Evolutionary conservation across 2,797 vertebrate genomes (phyloP), one percentile per base, ranked within the genome.

Genomic region (Caiman crocodilus): DNA sequence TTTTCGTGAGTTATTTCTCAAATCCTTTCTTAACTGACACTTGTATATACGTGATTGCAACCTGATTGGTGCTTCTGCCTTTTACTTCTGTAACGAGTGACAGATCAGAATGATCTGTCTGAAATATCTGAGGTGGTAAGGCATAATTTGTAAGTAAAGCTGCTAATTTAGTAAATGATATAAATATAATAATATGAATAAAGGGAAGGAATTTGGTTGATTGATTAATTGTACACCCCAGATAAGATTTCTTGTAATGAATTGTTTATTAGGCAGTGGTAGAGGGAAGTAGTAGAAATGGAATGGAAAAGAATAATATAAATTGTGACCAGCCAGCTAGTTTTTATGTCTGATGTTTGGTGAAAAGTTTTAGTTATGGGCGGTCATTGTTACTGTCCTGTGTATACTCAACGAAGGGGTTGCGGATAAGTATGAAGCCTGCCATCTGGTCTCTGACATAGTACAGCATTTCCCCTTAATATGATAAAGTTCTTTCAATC

Each of bases 311-410:
- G 64, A 82, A 6, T 18, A 76, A 50, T 77, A 75, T 5, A 71
- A 65, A 56, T 84, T 64, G 2, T 76, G 80, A 80, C 76, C 1
- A 1, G 57, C 76, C 75, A 63, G 84, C 77, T 81, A 56, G n/a
- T 78, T 32, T 67, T 16, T 79, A 16, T 30, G 57, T 57, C 14
- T 85, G 65, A 16, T 11, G 5, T 18, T 1, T 0, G 1, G 55
- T 89, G 85, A 95, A 92, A 94, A 82, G 74, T 32, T 90, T 76
- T 58, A 60, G 94, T 96, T 89, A 82, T 60, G 92, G 64, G 6
- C 61, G 56, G 30, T 77, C 59, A 14, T 77, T 87, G 87, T 92
- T 93, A 56, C 25, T 87, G 82, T 56, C 76, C 80, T 80, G 57
- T 61, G 59, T 85, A 7, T 69, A 30, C 60, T 92, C n/a, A 26